Base-by-base conservation (phyloP, 1,140 invertebrate genomes). In the Cylas formicarius region DNA sequence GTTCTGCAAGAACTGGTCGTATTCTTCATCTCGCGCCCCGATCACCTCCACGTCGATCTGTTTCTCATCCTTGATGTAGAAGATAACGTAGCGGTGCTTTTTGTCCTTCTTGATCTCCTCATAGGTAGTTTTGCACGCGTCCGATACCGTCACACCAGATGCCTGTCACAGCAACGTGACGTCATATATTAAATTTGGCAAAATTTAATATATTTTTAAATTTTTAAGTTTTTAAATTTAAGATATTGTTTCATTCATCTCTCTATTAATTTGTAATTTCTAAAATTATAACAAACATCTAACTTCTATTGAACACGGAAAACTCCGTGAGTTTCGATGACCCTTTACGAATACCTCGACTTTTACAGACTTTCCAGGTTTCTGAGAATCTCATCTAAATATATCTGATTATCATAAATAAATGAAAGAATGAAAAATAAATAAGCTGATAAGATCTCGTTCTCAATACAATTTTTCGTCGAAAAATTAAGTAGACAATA, bases 21-120 rank as follows among this genome's bases (percentile, higher is more conserved):
- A 96, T 57, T 82, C 79, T 29, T 86, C 83, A 63, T 92, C 86
- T 46, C 91, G 77, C 37, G 82, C 75, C 68, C 86, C 86, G 62
- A 90, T 81, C 38, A 82, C 81, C 73, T 92, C 88, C 27, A 92
- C 87, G 68, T 91, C 87, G 63, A 92, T 91, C 74, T 90, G 86
- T 69, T 88, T 90, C 67, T 93, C 90, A 69, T 94, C 90, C 58
- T 88, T 86, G 68, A 94, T 94, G 71, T 84, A 90, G 70, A 93
- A 95, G 63, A 95, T 89, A 37, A 93, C 89, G 74, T 93, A 95
- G 63, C 91, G 86, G 74, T 93, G 88, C 63, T 93, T 93, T 73
- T 94, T 94, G 69, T 93, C 89, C 74, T 94, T 93, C 74, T 95
- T 95, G 54, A 95, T 93, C 75, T 93, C 90, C 69, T 94, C 90